phyloP scores from a whole-genome alignment of 2,888 invertebrate species.

The Bombylius discolor region DNA sequence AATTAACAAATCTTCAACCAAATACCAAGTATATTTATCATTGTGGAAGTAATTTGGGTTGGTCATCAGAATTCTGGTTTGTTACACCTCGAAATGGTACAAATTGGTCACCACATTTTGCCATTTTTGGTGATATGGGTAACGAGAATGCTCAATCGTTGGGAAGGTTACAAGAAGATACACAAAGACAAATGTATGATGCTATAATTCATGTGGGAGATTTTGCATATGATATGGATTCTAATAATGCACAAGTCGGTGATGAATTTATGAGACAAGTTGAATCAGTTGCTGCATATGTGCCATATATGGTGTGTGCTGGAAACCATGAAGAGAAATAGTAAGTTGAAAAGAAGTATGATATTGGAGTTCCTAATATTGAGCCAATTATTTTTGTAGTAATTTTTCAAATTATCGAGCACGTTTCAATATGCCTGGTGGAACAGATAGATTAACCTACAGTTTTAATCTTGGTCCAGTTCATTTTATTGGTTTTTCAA shows the following conservation, averaged over 20 bases:
- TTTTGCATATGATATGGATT: conserved; percentile 89
- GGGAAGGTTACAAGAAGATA: conserved; percentile 69
- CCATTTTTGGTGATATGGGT: conserved; percentile 90
- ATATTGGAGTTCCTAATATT: too few species aligned
- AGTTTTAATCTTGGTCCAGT: conserved; percentile 82
- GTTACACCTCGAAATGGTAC: conserved; percentile 51
- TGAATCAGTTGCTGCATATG: conserved; percentile 72
- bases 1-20: conserved; percentile 45
- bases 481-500: conserved; percentile 83
- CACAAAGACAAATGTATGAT: conserved; percentile 67
- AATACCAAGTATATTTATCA: conserved; percentile 63
- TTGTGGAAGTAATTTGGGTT: conserved; percentile 64
- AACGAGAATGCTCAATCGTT: conserved; percentile 78
- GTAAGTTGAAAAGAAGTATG: conserved; percentile 31
- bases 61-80: conserved; percentile 72
- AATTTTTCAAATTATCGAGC: conserved; percentile 91
- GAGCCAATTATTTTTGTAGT: conserved; percentile 37
- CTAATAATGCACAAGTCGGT: conserved; percentile 66
- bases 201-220: conserved; percentile 85
- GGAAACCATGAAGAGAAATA: conserved; percentile 83
- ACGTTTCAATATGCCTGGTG: conserved; percentile 84
- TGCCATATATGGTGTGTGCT: conserved; percentile 88
- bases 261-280: conserved; percentile 90
- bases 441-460: conserved; percentile 53
- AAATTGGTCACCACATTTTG: conserved; percentile 67